Percentiles rank a stretch among this genome's conserved stretches.
Conservation (phyloP, 1,140 invertebrate species). For the Samia ricini region DNA sequence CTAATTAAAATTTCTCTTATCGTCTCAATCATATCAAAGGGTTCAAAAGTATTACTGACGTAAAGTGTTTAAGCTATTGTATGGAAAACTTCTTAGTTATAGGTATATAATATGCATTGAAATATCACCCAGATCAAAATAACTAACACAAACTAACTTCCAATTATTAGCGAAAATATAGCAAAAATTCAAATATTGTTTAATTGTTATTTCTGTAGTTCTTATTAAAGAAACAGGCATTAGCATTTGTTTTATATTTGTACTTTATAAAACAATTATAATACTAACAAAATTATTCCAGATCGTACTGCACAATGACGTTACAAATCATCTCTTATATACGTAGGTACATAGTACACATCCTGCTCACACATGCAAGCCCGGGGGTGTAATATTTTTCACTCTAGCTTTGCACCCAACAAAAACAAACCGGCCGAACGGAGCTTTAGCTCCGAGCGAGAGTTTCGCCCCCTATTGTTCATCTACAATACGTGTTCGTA, state of each 20-base stretch:
- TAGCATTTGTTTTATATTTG: not conserved
- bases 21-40: no score
- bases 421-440: constrained; percentile 53
- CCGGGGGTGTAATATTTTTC: constrained; percentile 74
- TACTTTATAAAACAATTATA: not conserved
- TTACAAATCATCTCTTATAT: not conserved
- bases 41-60: no score
- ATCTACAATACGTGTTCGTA: constrained; percentile 54
- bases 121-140: no score
- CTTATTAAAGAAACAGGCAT: not conserved
- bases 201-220: no score
- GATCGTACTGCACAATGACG: not conserved
- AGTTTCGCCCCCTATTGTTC: constrained; percentile 56
- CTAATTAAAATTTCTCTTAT: no score
- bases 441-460: constrained; percentile 30
- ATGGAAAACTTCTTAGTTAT: no score
- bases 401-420: constrained; percentile 50
- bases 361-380: constrained; percentile 55
- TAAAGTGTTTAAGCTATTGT: no score
- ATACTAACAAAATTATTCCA: not conserved
- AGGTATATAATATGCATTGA: no score
- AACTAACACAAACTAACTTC: no score
- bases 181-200: no score
- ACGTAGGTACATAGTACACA: not conserved
- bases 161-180: no score